Evolutionary conservation across 92 coral and sea anemone species (phyloP).

Genomic region (Paramuricea clavata): DNA sequence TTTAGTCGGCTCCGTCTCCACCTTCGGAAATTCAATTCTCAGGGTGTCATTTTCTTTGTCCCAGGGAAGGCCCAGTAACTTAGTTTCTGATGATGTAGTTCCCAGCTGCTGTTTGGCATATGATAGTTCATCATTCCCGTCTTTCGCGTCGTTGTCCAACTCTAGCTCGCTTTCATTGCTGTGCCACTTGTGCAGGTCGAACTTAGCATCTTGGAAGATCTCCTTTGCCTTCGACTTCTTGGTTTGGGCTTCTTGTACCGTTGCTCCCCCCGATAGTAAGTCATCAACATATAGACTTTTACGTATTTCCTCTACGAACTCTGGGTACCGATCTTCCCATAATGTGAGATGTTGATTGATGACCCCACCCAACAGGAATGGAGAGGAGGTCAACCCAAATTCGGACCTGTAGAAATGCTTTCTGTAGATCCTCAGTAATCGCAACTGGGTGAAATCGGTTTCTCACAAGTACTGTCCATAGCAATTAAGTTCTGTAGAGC

Average conservation of each 20-base stretch:
- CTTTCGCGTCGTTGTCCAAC: not conserved
- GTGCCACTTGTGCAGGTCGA: conserved; percentile 43
- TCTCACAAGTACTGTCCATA: no score
- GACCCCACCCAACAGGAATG: no score
- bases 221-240: conserved; percentile 35
- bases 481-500: no score
- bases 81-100: conserved; percentile 26
- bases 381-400: no score
- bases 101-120: conserved; percentile 50
- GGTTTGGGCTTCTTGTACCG: conserved; percentile 17
- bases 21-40: not conserved
- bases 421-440: no score
- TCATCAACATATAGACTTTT: no score
- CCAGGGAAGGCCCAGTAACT: conserved; percentile 34
- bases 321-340: conserved; percentile 29
- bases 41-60: conserved; percentile 28
- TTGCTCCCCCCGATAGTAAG: no score
- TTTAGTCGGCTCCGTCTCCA: not conserved
- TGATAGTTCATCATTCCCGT: conserved; percentile 26
- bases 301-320: conserved; percentile 27
- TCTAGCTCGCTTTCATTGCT: conserved; percentile 30
- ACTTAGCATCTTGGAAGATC: conserved; percentile 45
- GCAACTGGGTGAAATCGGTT: no score
- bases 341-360: not conserved
- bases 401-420: no score